These are phyloP conservation scores for Chrysopilus asiliformis DNA, from an alignment of 2,888 invertebrate species.

Conservation along the genomic window DNA sequence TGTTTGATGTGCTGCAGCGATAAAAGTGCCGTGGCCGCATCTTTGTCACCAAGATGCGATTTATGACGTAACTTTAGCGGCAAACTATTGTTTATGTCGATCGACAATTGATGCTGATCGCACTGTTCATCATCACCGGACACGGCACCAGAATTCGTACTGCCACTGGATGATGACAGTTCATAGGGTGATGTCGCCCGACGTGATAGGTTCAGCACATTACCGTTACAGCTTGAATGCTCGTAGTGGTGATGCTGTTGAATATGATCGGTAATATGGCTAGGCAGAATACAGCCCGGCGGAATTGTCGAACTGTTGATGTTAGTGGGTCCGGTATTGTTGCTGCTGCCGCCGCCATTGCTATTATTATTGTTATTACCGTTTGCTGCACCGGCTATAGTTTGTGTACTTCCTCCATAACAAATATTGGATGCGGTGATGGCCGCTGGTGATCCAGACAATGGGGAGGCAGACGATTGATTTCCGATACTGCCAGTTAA, in stretches of 20 bases:
- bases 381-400: conserved; percentile 5
- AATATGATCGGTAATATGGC: neutral
- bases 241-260: neutral
- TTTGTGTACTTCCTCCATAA: too few relatives aligned
- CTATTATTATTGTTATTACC: conserved; percentile 4
- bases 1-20: conserved; percentile 76
- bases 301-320: too few relatives aligned
- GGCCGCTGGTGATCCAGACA: conserved; percentile 18
- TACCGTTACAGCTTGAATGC: conserved; percentile 17
- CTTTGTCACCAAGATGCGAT: conserved; percentile 78
- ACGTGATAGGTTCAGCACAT: conserved; percentile 59
- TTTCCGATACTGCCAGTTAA: neutral
- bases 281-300: too few relatives aligned
- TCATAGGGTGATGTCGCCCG: conserved; percentile 63
- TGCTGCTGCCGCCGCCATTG: conserved; percentile 22
- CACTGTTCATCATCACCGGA: conserved; percentile 39
- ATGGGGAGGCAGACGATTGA: neutral
- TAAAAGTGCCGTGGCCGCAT: conserved; percentile 64
- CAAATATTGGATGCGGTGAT: conserved; percentile 14
- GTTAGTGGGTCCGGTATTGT: conserved; percentile 14
- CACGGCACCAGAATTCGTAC: conserved; percentile 41
- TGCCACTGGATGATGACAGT: conserved; percentile 50
- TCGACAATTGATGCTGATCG: conserved; percentile 33
- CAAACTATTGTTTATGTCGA: conserved; percentile 61
- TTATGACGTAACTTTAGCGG: conserved; percentile 87